Percentiles rank a stretch among this genome's conserved stretches.
phyloP scores from a whole-genome alignment of 2,113 vertebrate species.

The Ophiodon elongatus region DNA sequence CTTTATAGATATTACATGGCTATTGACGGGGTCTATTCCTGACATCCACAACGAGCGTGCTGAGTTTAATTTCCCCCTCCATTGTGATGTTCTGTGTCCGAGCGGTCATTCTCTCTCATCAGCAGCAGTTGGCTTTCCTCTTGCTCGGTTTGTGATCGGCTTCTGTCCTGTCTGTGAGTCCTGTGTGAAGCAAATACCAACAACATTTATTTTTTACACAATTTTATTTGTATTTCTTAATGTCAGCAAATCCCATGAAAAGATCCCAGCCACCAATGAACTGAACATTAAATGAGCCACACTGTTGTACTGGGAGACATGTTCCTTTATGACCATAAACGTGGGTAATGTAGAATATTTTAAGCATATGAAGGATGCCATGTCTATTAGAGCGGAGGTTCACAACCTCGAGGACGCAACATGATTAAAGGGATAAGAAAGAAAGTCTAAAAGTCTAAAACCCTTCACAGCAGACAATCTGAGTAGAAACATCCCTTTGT shows the following conservation, averaged over 20 bases:
- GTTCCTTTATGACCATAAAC: background rate
- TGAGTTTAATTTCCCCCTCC: slow-evolving; percentile 2
- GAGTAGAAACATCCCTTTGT: background rate
- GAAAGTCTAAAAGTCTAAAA: background rate
- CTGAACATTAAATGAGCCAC: background rate
- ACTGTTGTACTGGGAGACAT: background rate
- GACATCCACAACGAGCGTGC: background rate
- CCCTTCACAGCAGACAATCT: background rate
- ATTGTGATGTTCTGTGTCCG: background rate
- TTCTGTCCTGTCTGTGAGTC: slow-evolving; percentile 85
- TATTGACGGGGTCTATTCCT: background rate
- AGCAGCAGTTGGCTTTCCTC: slow-evolving; percentile 90
- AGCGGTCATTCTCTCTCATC: slow-evolving; percentile 59
- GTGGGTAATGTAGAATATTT: background rate
- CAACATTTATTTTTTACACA: too few relatives aligned
- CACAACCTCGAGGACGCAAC: too few relatives aligned
- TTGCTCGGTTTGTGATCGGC: slow-evolving; percentile 79
- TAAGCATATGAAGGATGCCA: too few relatives aligned
- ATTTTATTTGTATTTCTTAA: background rate
- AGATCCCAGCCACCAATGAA: background rate
- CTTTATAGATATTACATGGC: background rate
- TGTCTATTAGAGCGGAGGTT: too few relatives aligned
- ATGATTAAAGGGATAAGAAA: background rate
- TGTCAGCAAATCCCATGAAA: background rate
- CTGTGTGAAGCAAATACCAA: slow-evolving; percentile 71